phyloP scores from a whole-genome alignment of 2,888 invertebrate genomes.

The Pristionchus exspectatus region DNA sequence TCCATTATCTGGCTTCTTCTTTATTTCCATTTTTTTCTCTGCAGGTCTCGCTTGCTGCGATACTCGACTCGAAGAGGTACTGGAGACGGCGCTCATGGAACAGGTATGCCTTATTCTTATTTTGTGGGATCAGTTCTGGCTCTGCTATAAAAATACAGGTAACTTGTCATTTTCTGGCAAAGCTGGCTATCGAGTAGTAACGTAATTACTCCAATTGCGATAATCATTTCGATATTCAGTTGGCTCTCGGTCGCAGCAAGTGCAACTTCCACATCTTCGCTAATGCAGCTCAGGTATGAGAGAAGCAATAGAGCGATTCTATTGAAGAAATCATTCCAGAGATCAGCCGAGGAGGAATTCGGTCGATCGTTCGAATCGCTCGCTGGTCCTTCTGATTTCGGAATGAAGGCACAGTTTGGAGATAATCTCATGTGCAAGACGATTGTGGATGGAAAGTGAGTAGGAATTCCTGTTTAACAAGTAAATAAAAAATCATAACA shows the following conservation, averaged over 20 bases:
- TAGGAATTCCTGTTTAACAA: neutral
- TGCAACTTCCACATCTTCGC: slow-evolving; percentile 54
- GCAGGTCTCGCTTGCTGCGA: slow-evolving; percentile 51
- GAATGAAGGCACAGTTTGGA: slow-evolving; percentile 51
- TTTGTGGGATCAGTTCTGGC: neutral
- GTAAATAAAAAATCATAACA: neutral
- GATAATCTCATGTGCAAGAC: slow-evolving; percentile 55
- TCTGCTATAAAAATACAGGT: neutral
- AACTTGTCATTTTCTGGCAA: neutral
- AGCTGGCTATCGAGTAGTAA: no score
- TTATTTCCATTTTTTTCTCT: neutral
- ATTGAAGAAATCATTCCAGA: neutral
- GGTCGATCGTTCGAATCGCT: slow-evolving; percentile 42
- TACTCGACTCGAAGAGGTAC: slow-evolving; percentile 32
- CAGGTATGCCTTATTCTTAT: neutral
- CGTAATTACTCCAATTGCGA: neutral
- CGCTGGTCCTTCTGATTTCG: slow-evolving; percentile 51
- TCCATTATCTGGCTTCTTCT: no score
- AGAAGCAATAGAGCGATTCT: neutral
- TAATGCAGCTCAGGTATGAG: slow-evolving; percentile 47
- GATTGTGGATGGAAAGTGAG: slow-evolving; percentile 50
- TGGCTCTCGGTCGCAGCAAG: slow-evolving; percentile 43
- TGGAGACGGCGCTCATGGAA: slow-evolving; percentile 40
- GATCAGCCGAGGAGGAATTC: slow-evolving; percentile 49
- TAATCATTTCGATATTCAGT: neutral